Evolutionary conservation across 1,140 invertebrate species (phyloP), one percentile per base, ranked within the genome.

Genomic region (Drosophila albomicans): DNA sequence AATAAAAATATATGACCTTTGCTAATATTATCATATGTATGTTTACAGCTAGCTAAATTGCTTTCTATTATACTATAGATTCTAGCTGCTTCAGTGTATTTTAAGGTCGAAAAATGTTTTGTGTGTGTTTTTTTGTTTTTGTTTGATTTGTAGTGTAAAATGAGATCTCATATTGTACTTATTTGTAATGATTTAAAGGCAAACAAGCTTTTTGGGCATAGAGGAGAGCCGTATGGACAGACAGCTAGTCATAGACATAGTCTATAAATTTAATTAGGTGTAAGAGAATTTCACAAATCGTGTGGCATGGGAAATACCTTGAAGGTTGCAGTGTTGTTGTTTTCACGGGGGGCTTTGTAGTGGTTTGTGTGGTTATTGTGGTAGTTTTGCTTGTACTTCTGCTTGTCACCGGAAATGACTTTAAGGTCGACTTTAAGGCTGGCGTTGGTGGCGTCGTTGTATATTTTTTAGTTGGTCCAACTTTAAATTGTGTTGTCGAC

Each of bases 251-350:
- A 25, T 32, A 48, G 41, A 73, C 15, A 16, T 28, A 66, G 41
- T 20, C 57, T 67, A 52, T 20, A 54, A 59, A 58, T 52, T 41
- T 49, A 35, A 20, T 41, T 49, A 30, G 41, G 20, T n/a, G 13
- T n/a, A n/a, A 41, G 2, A 5, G n/a, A 45, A 48, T 46, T 46
- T 51, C 2, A 46, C 20, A 51, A 43, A 63, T 70, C 57, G 43
- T 20, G 59, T 25, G 67, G 11, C 35, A 46, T 46, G 28, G 35
- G 56, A 68, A 85, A 74, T 90, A 90, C 86, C 86, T 90, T 77
- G 49, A 51, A 15, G 70, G 57, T 52, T 58, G 54, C 16, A 75
- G 64, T 63, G 74, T 64, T 49, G 81, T 75, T 57, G 73, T 84
- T 35, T 61, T 82, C 57, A 68, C 57, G 52, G 61, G 52, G 51